A percentile compares a stretch with the other conserved stretches of the same genome.
These are phyloP conservation scores for Tetragonula clypearis DNA, from an alignment of 1,140 invertebrate species.

Conservation along the genomic window DNA sequence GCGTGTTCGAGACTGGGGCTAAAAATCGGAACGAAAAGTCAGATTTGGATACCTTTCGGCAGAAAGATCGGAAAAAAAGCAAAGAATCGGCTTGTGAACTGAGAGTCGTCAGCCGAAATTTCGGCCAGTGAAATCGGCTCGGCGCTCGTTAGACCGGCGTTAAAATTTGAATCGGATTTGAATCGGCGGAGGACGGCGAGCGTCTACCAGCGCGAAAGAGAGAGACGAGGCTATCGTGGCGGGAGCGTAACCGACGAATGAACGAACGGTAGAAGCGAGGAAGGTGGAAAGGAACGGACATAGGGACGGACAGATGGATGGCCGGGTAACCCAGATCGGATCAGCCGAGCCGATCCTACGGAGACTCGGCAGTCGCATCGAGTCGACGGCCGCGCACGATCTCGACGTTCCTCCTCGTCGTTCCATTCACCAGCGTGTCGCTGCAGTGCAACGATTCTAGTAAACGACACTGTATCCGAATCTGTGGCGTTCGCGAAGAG, in stretches of 20 bases:
- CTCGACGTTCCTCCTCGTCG: conserved; percentile 37
- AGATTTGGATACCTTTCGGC: background rate
- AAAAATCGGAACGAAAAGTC: too few relatives aligned
- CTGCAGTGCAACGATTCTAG: background rate
- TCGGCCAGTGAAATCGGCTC: conserved; percentile 63
- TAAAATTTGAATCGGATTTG: conserved; percentile 68
- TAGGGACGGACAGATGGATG: conserved; percentile 75
- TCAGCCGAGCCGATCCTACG: conserved; percentile 75
- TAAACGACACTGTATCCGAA: background rate
- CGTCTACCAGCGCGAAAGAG: conserved; percentile 32
- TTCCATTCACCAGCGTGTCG: background rate
- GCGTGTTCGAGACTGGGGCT: background rate
- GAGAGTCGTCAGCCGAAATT: conserved; percentile 47
- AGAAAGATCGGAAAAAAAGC: background rate
- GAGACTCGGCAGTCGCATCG: conserved; percentile 73
- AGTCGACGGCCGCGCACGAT: conserved; percentile 75
- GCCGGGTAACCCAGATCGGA: conserved; percentile 82
- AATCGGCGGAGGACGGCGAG: conserved; percentile 40
- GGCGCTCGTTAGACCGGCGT: conserved; percentile 18
- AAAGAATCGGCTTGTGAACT: background rate
- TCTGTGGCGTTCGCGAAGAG: background rate
- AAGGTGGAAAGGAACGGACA: conserved; percentile 67
- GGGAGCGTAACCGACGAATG: conserved; percentile 71
- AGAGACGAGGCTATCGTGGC: conserved; percentile 54
- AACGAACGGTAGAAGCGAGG: conserved; percentile 67